Base-by-base conservation (phyloP, 2,888 invertebrate species). In the Pyrgus malvae region DNA sequence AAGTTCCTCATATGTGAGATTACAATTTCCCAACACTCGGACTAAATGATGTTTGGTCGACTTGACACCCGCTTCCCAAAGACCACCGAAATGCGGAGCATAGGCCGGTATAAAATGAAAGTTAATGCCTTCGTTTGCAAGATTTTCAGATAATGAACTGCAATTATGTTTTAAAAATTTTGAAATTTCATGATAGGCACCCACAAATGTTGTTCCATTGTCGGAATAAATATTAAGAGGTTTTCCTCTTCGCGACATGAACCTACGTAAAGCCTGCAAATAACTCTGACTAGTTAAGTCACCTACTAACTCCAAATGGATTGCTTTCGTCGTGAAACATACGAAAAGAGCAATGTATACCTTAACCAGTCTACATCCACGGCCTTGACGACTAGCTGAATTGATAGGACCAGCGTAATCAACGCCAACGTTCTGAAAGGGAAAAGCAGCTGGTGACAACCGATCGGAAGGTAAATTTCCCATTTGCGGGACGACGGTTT, bases 391-490 rank as follows among this genome's bases (percentile, higher is more conserved):
- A 35, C 27, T 59, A 11, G 53, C 59, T 3, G 33, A 45, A 14
- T 25, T 29, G 1, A 63, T 55, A 2, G 64, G 65, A 3, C 66
- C 65, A 1, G 64, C 63, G 23, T 65, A 67, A 46, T 64, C 65
- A 0, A 65, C 49, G 1, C 62, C 67, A 0, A 57, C 56, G 11
- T 37, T 56, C 48, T 14, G 29, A 40, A 58, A 55, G 27, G 48
- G 37, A 40, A 42, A 41, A 12, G 16, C 45, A 27, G 48, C 56
- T 12, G 61, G 54, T 27, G 11, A 16, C 8, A 64, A 27, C 1
- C 64, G 62, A 29, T 49, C 48, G 3, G 25, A 48, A n/a, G 63
- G 67, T 17, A 66, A 57, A 14, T 64, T 59, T 5, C 66, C 63
- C 65, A 65, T 68, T 29, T 65, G 25, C 11, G 63, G 65, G 42